Evolutionary conservation across 2,113 vertebrate genomes (phyloP), one percentile per base, ranked within the genome.

Genomic region (Scophthalmus maximus): DNA sequence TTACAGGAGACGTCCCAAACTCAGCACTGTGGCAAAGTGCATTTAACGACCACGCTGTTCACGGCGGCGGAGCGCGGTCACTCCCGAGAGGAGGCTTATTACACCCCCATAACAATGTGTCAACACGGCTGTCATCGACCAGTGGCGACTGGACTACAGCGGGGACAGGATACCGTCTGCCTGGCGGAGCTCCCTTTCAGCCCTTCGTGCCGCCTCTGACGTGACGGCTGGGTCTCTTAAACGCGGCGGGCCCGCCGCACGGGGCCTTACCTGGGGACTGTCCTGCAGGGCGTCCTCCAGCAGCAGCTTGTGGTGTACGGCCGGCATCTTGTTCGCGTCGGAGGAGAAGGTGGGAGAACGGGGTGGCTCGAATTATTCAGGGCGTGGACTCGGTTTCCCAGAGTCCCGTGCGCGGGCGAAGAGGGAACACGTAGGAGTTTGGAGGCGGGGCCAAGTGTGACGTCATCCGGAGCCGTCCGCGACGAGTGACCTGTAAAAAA

Each of bases 211-310:
- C n/a, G n/a, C n/a, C n/a, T n/a, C n/a, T n/a, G n/a, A n/a, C n/a
- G n/a, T n/a, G n/a, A n/a, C n/a, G n/a, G n/a, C n/a, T n/a, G n/a
- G n/a, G n/a, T n/a, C n/a, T n/a, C n/a, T n/a, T n/a, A n/a, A n/a
- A n/a, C n/a, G n/a, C n/a, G n/a, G n/a, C n/a, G n/a, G n/a, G n/a
- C 2, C 26, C 23, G 30, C 11, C 14, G 5, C 49, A n/a, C n/a
- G n/a, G 1, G 72, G 50, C 11, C 73, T 78, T 97, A 98, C 97
- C 97, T 99, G 97, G 55, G 97, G 97, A 92, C 97, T 99, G 92
- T 98, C 97, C 87, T 96, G 96, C 83, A 99, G 80, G 46, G 97
- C 97, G 59, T 99, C 97, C 85, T 99, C 97, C 76, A 99, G 89
- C 44, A 97, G 95, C 78, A 99, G 93, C 82, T 94, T 98, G 87